Percentiles rank a stretch among this genome's conserved stretches.
phyloP scores from a whole-genome alignment of 2,888 invertebrate species.

The Plutella xylostella region DNA sequence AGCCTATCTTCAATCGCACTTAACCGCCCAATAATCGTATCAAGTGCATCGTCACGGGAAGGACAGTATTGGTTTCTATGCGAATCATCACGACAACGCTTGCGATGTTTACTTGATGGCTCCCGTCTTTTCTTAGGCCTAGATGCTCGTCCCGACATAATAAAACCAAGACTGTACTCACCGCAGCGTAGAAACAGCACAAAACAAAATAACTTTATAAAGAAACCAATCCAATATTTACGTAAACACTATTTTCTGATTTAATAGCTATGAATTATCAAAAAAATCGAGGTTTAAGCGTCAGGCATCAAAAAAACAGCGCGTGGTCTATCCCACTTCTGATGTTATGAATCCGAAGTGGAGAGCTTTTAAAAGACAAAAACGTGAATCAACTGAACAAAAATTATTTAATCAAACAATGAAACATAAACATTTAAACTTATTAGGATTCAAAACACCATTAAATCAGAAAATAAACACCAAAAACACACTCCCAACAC shows the following conservation, averaged over 20 bases:
- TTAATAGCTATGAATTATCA: not conserved
- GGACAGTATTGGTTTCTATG: not conserved
- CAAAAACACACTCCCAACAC: no score
- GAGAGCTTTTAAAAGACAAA: no score
- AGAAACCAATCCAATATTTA: not conserved
- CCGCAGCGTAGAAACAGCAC: not conserved
- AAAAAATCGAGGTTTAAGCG: not conserved
- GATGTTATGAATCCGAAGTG: not conserved
- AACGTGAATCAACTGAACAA: no score
- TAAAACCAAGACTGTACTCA: not conserved
- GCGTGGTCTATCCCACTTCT: not conserved
- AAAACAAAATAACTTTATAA: not conserved
- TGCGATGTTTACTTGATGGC: not conserved
- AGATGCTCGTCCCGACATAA: not conserved
- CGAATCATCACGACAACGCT: not conserved
- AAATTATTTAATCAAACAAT: no score
- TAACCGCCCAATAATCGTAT: not conserved
- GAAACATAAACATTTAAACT: no score
- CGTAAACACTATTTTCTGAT: not conserved
- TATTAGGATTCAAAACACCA: no score
- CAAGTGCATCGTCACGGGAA: no score
- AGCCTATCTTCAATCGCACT: not conserved
- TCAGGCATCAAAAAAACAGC: no score
- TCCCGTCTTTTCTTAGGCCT: not conserved
- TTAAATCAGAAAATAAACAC: no score